A percentile compares a stretch with the other conserved stretches of the same genome.
Conservation (phyloP, 2,888 invertebrate species). For the Autographa pulchrina region DNA sequence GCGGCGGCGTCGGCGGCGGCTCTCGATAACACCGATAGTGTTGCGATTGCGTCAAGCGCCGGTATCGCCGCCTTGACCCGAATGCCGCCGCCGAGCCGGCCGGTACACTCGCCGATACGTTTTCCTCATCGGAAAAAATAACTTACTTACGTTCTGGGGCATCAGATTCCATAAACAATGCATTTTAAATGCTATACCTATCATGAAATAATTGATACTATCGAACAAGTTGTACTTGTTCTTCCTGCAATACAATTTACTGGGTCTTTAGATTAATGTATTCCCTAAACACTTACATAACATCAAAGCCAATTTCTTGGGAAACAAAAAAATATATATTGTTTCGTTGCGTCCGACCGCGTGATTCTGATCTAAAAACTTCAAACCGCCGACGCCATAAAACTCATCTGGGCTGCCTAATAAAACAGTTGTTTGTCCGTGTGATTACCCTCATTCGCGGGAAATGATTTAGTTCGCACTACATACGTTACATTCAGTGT, state of each 20-base stretch:
- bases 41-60: conserved; percentile 77
- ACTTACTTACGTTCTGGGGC: conserved; percentile 24
- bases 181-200: not conserved
- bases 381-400: conserved; percentile 47
- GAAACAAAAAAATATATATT: conserved; percentile 41
- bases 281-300: conserved; percentile 33
- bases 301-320: conserved; percentile 47
- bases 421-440: conserved; percentile 56
- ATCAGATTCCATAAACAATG: conserved; percentile 5
- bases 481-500: conserved; percentile 29
- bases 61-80: conserved; percentile 80
- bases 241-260: conserved; percentile 4
- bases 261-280: conserved; percentile 11
- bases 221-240: not conserved
- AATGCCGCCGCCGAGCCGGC: conserved; percentile 62
- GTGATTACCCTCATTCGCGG: conserved; percentile 53
- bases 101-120: conserved; percentile 56
- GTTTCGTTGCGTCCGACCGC: conserved; percentile 17
- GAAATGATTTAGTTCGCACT: conserved; percentile 53
- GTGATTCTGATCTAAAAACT: conserved; percentile 51
- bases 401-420: conserved; percentile 52
- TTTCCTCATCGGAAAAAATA: conserved; percentile 62
- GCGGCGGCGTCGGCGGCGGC: conserved; percentile 43
- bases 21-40: conserved; percentile 62
- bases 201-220: not conserved